Base-by-base conservation (phyloP, 2,113 vertebrate species). In the Ictidomys tridecemlineatus region DNA sequence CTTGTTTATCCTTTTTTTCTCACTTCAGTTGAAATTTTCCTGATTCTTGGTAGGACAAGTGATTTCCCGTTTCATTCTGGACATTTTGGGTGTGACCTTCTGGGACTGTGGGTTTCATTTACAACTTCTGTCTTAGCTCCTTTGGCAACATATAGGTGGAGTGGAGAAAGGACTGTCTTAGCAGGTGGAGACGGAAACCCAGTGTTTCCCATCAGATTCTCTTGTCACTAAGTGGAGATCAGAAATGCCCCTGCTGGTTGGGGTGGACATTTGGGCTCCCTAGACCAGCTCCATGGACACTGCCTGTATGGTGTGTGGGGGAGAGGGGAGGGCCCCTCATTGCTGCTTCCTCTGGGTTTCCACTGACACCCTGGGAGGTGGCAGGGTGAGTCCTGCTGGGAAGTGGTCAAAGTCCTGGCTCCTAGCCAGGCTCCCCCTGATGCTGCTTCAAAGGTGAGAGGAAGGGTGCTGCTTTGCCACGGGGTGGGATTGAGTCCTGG, bases 401-500 rank as follows among this genome's bases (percentile, higher is more conserved):
- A 42, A 8, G 72, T 8, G 80, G 82, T 24, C 1, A 20, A 45
- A 48, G 65, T 11, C 32, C 85, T 80, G 74, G 65, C 24, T n/a
- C 84, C 53, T 45, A 6, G 10, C 2, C 5, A 56, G 73, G 58
- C n/a, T 79, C 28, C 28, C 20, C 32, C 30, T 30, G 61, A 20
- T 56, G 26, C 14, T 5, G 4, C 51, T 5, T 72, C 39, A 4
- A 1, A 6, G 16, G 24, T 28, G 74, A 48, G 32, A 16, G 24
- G 32, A 14, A 20, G 22, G 6, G 0, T 72, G 9, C 20, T 39
- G 39, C 51, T 0, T 20, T 30, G 12, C 11, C 17, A 13, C 1
- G 1, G 32, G 61, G 78, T 26, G 45, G 9, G 32, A 30, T 17
- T 10, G 34, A 13, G 39, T 37, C 24, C 30, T 22, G 84, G 58